phyloP scores from a whole-genome alignment of 2,797 vertebrate genomes.

The Zenarchopterus dispar region DNA sequence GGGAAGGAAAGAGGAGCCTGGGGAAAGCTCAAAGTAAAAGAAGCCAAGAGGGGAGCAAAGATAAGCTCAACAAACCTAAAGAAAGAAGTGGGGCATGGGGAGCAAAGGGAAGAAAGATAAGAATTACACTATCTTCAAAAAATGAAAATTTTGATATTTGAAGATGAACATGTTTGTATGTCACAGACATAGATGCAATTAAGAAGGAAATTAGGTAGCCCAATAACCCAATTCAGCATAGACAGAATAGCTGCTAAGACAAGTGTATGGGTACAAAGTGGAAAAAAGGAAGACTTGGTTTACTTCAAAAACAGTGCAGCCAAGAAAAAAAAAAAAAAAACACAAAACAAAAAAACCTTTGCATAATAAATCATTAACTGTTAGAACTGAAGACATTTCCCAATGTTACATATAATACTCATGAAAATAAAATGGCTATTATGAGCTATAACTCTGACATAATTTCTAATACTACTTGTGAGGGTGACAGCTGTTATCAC shows the following conservation, averaged over 20 bases:
- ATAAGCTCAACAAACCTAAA: constrained; percentile 63
- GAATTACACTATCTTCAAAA: constrained; percentile 30
- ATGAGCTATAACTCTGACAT: constrained; percentile 39
- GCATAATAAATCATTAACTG: constrained; percentile 42
- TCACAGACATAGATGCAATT: constrained; percentile 20
- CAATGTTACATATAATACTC: constrained; percentile 20
- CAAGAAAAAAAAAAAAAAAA: constrained; percentile 6
- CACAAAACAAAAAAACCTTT: not conserved
- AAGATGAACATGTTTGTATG: constrained; percentile 21
- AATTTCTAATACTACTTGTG: constrained; percentile 37
- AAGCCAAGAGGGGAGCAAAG: constrained; percentile 55
- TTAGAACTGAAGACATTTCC: constrained; percentile 36
- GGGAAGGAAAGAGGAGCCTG: constrained; percentile 50
- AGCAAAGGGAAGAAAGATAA: constrained; percentile 29
- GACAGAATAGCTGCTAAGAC: constrained; percentile 7
- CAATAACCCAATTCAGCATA: constrained; percentile 14
- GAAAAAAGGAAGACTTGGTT: constrained; percentile 15
- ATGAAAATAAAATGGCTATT: constrained; percentile 34
- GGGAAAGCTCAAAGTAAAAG: constrained; percentile 39
- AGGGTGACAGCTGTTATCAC: constrained; percentile 44
- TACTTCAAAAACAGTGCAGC: constrained; percentile 9
- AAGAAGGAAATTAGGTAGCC: constrained; percentile 26
- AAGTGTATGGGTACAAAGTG: constrained; percentile 12
- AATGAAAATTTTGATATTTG: constrained; percentile 7
- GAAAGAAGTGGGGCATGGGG: constrained; percentile 33